Evolutionary conservation across 2,113 vertebrate species (phyloP), one percentile per base, ranked within the genome.

Genomic region (Butorides virescens): DNA sequence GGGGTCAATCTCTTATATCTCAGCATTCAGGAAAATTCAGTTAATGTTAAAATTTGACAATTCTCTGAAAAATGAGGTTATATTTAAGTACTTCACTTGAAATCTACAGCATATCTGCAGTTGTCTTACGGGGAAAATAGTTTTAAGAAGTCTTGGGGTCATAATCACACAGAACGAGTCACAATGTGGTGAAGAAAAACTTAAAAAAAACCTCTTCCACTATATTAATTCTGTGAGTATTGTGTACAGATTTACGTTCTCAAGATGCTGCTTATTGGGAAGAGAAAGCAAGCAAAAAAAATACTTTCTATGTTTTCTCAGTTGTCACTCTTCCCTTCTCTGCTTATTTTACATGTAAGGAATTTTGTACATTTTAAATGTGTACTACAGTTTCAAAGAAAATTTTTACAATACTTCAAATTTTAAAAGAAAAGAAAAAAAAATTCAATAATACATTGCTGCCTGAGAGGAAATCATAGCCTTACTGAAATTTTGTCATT

Each of bases 11-110:
- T 65, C 37, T 95, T 52, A 32, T 81, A 80, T 65, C 55, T 87
- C 79, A 81, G 59, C 36, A 46, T 75, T 93, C 75, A 86, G 77
- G 49, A 72, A 93, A 94, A 93, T 46, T 86, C 78, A 78, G 68
- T 63, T 73, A 88, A 90, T 42, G 47, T 89, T 72, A 94, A 94
- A 91, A 94, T 70, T 75, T 20, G 63, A 85, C 67, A 95, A 59
- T 75, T 93, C 39, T 47, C n/a, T 47, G 66, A 82, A n/a, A 88
- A 90, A 73, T 9, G 13, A 75, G 34, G 32, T 80, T 80, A 79
- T 47, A 29, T 66, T 88, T 71, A 76, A 80, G 37, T 26, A 83
- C 23, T 83, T 88, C 55, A 42, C 49, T 90, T 80, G 56, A 77
- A 89, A 82, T 88, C n/a, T 91, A 73, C 44, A 42, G 15, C 50